These are phyloP conservation scores for Bos indicus DNA, from an alignment of 2,113 vertebrate genomes.

Conservation along the genomic window DNA sequence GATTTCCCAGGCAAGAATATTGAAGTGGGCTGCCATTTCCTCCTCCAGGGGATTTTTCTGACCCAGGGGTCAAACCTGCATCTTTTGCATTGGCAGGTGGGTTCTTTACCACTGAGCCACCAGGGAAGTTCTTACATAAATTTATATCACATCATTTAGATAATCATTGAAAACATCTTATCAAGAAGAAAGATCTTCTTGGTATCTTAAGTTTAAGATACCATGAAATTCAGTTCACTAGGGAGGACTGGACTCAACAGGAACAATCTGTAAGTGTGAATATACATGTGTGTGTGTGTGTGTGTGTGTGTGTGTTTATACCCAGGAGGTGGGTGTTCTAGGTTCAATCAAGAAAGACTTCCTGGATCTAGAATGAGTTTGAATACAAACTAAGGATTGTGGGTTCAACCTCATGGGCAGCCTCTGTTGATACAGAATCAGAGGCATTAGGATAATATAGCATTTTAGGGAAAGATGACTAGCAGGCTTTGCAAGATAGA, in stretches of 20 bases:
- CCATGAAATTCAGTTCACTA: neutral
- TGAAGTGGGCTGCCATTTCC: neutral
- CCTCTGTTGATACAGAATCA: neutral
- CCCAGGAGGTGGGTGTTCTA: neutral
- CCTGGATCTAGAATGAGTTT: neutral
- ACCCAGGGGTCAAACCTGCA: neutral
- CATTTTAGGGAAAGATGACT: neutral
- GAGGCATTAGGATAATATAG: neutral
- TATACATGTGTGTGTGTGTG: no score
- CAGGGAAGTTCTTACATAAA: neutral
- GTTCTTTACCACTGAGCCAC: neutral
- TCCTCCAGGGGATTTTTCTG: neutral
- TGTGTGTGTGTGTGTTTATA: neutral
- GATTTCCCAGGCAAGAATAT: neutral
- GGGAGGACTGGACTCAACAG: neutral
- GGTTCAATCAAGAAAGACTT: neutral
- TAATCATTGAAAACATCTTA: neutral
- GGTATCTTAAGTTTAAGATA: neutral
- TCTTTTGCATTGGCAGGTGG: neutral
- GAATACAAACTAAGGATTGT: neutral
- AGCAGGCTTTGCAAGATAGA: neutral
- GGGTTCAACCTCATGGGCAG: neutral
- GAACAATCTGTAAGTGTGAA: neutral
- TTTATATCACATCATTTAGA: neutral
- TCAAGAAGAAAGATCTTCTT: neutral